Evolutionary conservation across 2,888 invertebrate species (phyloP), one percentile per base, ranked within the genome.

Genomic region (Boloria selene): DNA sequence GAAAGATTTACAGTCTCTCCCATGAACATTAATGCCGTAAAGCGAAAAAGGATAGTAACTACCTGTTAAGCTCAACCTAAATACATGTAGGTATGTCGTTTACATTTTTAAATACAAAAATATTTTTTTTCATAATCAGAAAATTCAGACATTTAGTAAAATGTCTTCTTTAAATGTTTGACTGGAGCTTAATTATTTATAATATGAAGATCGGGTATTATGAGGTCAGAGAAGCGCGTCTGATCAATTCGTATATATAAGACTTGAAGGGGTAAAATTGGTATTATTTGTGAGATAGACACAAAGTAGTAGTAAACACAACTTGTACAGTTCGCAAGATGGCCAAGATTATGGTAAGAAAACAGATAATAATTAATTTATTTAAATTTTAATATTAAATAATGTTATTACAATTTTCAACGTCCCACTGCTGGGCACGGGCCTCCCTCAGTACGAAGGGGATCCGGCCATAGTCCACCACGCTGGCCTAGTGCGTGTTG

Each of bases 321-420:
- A 16, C 61, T 31, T 17, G 3, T 7, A 38, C 10, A 38, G 31
- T 38, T 38, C 31, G 7, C 31, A 26, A 67, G 6, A 72, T 72
- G 72, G 55, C 64, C 17, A 70, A 69, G 49, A 18, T 70, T 26
- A 51, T 64, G 67, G 73, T 73, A 64, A 72, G 73, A 63, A 10
- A 38, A 22, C 10, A 38, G 10, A 38, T 38, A 38, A 10, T 10
- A 38, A 38, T 31, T 31, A 7, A 31, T 6, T 2, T 31, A 2
- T 22, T 31, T 31, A 6, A 31, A 31, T 31, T 31, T 31, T 5
- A 31, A 31, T 31, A 31, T 31, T 31, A 5, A 31, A 5, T 31
- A 31, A 22, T 22, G 3, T 22, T 22, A 22, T n/a, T n/a, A n/a
- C n/a, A n/a, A n/a, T n/a, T n/a, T n/a, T n/a, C n/a, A n/a, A n/a